Conservation (phyloP, 1,140 invertebrate species). For the Tetramorium simillimum region DNA sequence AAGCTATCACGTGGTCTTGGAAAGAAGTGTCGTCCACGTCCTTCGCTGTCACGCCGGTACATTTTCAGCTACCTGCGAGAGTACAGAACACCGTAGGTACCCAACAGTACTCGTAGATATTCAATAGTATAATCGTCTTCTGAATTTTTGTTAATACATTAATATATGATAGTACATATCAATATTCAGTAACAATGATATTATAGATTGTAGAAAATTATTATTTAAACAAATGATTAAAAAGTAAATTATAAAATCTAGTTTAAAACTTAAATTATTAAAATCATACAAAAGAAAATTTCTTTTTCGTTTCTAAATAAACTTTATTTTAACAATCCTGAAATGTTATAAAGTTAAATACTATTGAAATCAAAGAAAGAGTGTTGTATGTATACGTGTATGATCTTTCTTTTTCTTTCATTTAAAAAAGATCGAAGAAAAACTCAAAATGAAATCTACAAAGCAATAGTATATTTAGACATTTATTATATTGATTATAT, state of each 20-base stretch:
- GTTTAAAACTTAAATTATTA: background rate
- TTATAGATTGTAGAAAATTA: background rate
- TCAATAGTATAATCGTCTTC: background rate
- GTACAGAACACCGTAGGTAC: background rate
- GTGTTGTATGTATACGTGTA: background rate
- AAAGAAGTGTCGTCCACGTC: conserved; percentile 22
- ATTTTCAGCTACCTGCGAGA: conserved; percentile 1
- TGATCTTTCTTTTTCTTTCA: background rate
- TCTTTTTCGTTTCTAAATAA: background rate
- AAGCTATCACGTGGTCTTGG: conserved; percentile 14
- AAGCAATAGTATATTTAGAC: background rate
- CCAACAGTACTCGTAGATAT: background rate
- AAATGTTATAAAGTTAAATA: background rate
- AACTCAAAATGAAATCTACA: background rate
- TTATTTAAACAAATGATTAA: background rate
- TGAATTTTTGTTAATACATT: background rate
- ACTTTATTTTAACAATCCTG: background rate
- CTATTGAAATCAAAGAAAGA: background rate
- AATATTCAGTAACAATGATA: background rate
- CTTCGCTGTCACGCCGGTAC: background rate
- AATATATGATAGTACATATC: background rate
- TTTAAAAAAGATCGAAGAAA: background rate
- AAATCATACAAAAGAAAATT: too few species aligned
- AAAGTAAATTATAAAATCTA: background rate
- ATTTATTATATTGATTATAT: background rate